Percentiles rank a stretch among this genome's conserved stretches.
phyloP scores from a whole-genome alignment of 35 echinoderm and acorn worm species.

The Apostichopus japonicus region DNA sequence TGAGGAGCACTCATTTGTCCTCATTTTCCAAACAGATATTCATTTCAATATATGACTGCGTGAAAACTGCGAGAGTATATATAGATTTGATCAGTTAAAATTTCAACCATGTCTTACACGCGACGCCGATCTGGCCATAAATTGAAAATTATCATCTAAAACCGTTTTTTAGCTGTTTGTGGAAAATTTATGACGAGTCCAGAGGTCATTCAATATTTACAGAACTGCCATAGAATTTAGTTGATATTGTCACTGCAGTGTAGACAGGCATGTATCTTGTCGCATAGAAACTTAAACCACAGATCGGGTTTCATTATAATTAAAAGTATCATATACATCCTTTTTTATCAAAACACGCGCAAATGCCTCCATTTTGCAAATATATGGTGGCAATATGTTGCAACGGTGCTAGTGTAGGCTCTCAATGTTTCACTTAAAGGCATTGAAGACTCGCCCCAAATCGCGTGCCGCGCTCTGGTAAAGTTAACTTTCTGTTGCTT shows the following conservation, averaged over 20 bases:
- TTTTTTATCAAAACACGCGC: neutral
- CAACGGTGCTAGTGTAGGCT: too few relatives aligned
- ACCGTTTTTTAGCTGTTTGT: neutral
- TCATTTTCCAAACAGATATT: neutral
- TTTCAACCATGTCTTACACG: neutral
- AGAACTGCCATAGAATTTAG: neutral
- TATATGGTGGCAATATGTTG: neutral
- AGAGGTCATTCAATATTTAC: neutral
- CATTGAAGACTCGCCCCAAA: too few relatives aligned
- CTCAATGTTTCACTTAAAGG: too few relatives aligned
- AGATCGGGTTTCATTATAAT: neutral
- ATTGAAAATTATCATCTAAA: constrained; percentile 1
- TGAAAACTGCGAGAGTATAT: neutral
- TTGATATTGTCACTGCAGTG: neutral
- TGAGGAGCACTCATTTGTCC: neutral
- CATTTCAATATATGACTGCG: neutral
- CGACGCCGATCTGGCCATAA: neutral
- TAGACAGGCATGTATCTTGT: neutral
- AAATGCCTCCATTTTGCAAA: neutral
- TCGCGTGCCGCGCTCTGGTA: too few relatives aligned
- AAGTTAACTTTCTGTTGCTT: too few relatives aligned
- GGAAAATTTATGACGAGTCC: neutral
- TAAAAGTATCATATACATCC: neutral
- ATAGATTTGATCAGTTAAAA: neutral
- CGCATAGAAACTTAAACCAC: neutral